These are phyloP conservation scores for Drosophila orena DNA, from an alignment of 1,140 invertebrate genomes.

Conservation along the genomic window DNA sequence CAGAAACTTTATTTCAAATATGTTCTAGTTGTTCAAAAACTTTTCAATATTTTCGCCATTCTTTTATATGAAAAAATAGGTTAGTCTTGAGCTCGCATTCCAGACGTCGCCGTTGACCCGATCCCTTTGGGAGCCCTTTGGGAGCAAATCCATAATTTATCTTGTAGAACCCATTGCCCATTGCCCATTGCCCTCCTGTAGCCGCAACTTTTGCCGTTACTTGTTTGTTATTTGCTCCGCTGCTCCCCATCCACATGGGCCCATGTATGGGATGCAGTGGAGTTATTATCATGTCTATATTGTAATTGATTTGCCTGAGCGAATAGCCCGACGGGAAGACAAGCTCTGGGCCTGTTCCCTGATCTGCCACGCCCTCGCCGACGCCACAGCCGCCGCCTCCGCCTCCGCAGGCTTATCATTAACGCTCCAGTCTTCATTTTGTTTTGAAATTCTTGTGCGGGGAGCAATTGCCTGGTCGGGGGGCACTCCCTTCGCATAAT, in stretches of 20 bases:
- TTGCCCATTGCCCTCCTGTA: slow-evolving; percentile 18
- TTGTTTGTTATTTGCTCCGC: slow-evolving; percentile 18
- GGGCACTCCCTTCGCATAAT: slow-evolving; percentile 25
- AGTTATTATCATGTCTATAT: slow-evolving; percentile 61
- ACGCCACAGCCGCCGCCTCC: not conserved
- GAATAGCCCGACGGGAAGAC: slow-evolving; percentile 19
- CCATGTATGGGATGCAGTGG: slow-evolving; percentile 18
- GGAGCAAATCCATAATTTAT: slow-evolving; percentile 64
- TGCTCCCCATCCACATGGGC: slow-evolving; percentile 14
- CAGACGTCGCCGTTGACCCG: slow-evolving; percentile 13
- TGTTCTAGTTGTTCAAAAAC: not conserved
- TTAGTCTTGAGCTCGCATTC: slow-evolving; percentile 27
- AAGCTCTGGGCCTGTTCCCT: slow-evolving; percentile 12
- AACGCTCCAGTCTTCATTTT: slow-evolving; percentile 9
- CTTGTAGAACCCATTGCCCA: slow-evolving; percentile 23
- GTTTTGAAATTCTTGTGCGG: slow-evolving; percentile 8
- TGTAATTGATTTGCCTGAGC: slow-evolving; percentile 74
- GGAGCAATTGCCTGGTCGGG: slow-evolving; percentile 12
- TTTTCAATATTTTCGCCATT: not conserved
- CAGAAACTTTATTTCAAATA: not conserved
- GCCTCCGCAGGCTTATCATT: slow-evolving; percentile 2
- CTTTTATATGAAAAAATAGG: no score
- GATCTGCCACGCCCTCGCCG: slow-evolving; percentile 7
- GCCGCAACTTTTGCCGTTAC: not conserved
- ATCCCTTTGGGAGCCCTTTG: slow-evolving; percentile 19